These are phyloP conservation scores for Agrenia bidenticulata DNA, from an alignment of 2,888 invertebrate species.

Conservation along the genomic window DNA sequence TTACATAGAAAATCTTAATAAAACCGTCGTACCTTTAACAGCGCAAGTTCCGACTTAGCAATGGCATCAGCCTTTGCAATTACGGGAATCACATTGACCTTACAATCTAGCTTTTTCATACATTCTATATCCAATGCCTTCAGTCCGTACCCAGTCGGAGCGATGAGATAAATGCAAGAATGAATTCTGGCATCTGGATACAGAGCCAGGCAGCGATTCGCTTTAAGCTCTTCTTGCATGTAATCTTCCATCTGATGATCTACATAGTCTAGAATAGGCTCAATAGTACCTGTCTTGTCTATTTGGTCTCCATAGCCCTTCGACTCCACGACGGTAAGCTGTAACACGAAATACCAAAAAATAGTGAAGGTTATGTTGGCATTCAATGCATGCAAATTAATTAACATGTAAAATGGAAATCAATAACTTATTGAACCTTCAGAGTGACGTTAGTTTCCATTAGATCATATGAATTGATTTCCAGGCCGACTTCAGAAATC, in stretches of 20 bases:
- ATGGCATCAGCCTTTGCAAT: conserved; percentile 65
- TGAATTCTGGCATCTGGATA: conserved; percentile 63
- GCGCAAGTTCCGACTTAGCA: conserved; percentile 61
- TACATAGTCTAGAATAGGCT: conserved; percentile 63
- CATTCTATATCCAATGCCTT: conserved; percentile 63
- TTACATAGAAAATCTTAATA: conserved; percentile 52
- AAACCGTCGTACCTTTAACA: conserved; percentile 58
- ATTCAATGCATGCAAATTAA: too few relatives aligned
- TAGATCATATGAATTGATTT: conserved; percentile 60
- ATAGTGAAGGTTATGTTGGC: too few relatives aligned
- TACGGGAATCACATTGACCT: conserved; percentile 64
- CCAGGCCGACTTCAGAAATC: conserved; percentile 61
- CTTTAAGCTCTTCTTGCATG: conserved; percentile 63
- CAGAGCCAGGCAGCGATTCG: conserved; percentile 59
- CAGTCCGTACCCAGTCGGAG: conserved; percentile 65
- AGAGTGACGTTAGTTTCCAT: conserved; percentile 55
- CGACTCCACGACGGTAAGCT: conserved; percentile 62
- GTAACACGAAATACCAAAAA: too few relatives aligned
- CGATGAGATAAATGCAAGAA: conserved; percentile 64
- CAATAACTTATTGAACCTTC: conserved; percentile 44
- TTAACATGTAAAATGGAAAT: too few relatives aligned
- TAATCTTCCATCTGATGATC: conserved; percentile 63
- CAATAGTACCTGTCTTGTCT: conserved; percentile 63
- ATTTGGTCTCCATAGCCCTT: conserved; percentile 66
- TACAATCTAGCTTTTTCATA: conserved; percentile 62